Percentiles rank a stretch among this genome's conserved stretches.
These are phyloP conservation scores for Crotalus adamanteus DNA, from an alignment of 2,797 vertebrate species.

Conservation along the genomic window DNA sequence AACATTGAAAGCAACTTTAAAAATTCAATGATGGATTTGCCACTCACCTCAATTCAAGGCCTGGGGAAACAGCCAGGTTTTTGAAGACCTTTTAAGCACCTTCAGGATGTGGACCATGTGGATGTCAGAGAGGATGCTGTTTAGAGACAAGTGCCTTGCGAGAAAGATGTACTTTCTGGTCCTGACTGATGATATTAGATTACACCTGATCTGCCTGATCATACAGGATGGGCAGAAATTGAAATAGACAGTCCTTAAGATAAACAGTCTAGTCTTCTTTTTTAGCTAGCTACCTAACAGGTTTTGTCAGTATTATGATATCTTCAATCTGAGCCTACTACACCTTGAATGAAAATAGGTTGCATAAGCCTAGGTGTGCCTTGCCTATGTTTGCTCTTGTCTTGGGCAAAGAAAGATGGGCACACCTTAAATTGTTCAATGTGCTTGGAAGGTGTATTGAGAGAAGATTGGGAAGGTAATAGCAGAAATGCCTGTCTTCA, in stretches of 20 bases:
- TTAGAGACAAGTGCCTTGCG: not conserved
- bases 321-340: not conserved
- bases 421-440: not conserved
- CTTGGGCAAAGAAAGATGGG: not conserved
- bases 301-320: not conserved
- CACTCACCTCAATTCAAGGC: not conserved
- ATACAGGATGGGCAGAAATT: not conserved
- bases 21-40: not conserved
- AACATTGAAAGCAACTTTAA: not conserved
- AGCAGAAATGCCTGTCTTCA: not conserved
- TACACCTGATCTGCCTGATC: not conserved
- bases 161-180: not conserved
- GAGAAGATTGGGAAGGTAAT: not conserved
- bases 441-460: not conserved
- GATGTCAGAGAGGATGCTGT: not conserved
- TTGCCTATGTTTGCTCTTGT: not conserved
- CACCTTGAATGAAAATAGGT: not conserved
- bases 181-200: not conserved
- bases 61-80: not conserved
- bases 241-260: not conserved
- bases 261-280: not conserved
- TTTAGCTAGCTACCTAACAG: not conserved
- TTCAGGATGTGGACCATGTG: not conserved
- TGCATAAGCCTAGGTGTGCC: not conserved
- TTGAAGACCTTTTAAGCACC: not conserved